Evolutionary conservation across 2,797 vertebrate species (phyloP).

Genomic region (Eremophila alpestris): DNA sequence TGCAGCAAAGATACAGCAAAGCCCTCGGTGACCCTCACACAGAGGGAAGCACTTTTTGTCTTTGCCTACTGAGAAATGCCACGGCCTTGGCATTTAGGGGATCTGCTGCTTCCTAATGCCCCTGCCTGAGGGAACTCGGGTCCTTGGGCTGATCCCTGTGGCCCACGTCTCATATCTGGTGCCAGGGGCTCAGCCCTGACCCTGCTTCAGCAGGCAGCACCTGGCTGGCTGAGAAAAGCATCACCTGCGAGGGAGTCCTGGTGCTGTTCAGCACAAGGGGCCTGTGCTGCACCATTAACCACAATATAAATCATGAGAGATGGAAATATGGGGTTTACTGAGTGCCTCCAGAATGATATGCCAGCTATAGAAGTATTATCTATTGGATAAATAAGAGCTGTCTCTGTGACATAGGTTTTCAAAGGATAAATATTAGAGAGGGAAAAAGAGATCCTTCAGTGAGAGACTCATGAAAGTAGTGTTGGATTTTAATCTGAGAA

Average conservation of each 20-base stretch:
- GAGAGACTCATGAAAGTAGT: constrained; percentile 50
- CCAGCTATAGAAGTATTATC: constrained; percentile 66
- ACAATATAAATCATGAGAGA: background rate
- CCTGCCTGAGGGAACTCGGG: background rate
- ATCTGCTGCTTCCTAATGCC: background rate
- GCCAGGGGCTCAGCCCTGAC: constrained; percentile 32
- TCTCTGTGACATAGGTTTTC: constrained; percentile 66
- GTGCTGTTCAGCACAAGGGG: background rate
- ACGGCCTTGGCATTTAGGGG: constrained; percentile 70
- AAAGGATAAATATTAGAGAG: constrained; percentile 69
- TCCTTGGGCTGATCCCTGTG: constrained; percentile 33
- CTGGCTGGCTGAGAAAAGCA: constrained; percentile 23
- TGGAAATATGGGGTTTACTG: constrained; percentile 51
- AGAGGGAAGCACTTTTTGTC: background rate
- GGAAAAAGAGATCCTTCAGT: constrained; percentile 60
- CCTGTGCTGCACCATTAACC: background rate
- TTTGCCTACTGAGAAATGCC: constrained; percentile 13
- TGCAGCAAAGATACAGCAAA: background rate
- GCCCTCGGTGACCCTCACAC: background rate
- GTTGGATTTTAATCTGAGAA: constrained; percentile 55
- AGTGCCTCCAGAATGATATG: constrained; percentile 33
- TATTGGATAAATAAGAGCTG: constrained; percentile 66
- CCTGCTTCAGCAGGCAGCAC: background rate
- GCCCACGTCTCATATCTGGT: background rate
- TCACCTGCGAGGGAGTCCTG: background rate